Percentiles rank a stretch among this genome's conserved stretches.
Conservation (phyloP, 2,113 vertebrate species). For the Meriones unguiculatus region DNA sequence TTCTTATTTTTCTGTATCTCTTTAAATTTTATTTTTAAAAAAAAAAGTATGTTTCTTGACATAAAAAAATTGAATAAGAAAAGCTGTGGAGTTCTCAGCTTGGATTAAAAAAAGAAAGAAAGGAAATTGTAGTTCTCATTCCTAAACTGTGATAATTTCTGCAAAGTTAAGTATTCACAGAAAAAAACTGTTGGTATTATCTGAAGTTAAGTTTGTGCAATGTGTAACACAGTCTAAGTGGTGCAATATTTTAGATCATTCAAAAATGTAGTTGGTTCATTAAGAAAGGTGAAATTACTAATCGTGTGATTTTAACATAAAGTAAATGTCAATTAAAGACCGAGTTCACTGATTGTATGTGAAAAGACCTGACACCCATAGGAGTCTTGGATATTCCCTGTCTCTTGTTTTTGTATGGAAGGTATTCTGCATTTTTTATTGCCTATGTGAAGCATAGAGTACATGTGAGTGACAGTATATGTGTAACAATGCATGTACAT, state of each 20-base stretch:
- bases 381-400: not conserved
- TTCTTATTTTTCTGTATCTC: not conserved
- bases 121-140: not conserved
- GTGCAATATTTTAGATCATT: conserved; percentile 10
- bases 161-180: not conserved
- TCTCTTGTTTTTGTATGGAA: not conserved
- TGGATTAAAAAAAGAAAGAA: no score
- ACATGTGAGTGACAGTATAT: not conserved
- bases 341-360: not conserved
- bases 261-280: not conserved
- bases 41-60: not conserved
- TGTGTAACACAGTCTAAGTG: not conserved
- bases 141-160: not conserved
- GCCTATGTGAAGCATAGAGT: not conserved
- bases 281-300: not conserved
- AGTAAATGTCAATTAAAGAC: not conserved
- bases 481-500: not conserved
- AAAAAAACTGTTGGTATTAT: not conserved
- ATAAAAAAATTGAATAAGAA: not conserved
- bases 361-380: not conserved
- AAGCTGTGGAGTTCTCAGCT: no score
- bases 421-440: not conserved
- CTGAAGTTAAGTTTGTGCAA: not conserved
- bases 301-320: not conserved
- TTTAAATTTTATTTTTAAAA: not conserved